A percentile compares a stretch with the other conserved stretches of the same genome.
phyloP scores from a whole-genome alignment of 2,888 invertebrate species.

The Spisula subtruncata region DNA sequence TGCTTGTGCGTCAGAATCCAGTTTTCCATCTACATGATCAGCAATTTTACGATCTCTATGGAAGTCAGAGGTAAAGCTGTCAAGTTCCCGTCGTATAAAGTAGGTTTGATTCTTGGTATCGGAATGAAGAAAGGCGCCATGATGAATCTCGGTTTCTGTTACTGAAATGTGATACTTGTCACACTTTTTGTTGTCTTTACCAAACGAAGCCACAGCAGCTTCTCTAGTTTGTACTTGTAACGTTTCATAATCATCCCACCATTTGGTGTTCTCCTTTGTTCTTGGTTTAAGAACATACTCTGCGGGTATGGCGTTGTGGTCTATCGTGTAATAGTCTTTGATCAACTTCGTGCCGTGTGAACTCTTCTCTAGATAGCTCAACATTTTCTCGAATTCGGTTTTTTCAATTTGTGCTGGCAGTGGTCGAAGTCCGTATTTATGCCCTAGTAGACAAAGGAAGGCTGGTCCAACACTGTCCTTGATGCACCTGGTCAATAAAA shows the following conservation, averaged over 20 bases:
- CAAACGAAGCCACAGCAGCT: slow-evolving; percentile 60
- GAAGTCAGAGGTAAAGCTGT: slow-evolving; percentile 47
- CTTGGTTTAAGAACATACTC: slow-evolving; percentile 78
- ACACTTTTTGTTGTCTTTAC: slow-evolving; percentile 42
- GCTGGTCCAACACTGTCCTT: slow-evolving; percentile 73
- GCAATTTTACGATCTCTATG: slow-evolving; percentile 62
- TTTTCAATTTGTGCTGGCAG: slow-evolving; percentile 80
- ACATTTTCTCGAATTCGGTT: slow-evolving; percentile 78
- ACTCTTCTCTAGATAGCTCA: slow-evolving; percentile 64
- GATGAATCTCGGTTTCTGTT: slow-evolving; percentile 66
- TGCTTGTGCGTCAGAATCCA: slow-evolving; percentile 61
- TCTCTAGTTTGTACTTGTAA: slow-evolving; percentile 59
- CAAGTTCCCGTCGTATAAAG: slow-evolving; percentile 58
- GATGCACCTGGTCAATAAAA: slow-evolving; percentile 66
- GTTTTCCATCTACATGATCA: slow-evolving; percentile 48
- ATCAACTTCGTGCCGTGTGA: slow-evolving; percentile 75
- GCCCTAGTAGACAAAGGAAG: slow-evolving; percentile 81
- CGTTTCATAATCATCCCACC: slow-evolving; percentile 60
- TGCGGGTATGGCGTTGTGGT: slow-evolving; percentile 81
- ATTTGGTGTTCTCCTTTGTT: slow-evolving; percentile 44
- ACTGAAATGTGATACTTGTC: slow-evolving; percentile 68
- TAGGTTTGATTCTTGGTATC: slow-evolving; percentile 41
- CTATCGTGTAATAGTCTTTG: slow-evolving; percentile 80
- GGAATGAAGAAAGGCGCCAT: slow-evolving; percentile 60
- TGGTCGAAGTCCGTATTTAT: slow-evolving; percentile 85